Percentiles rank a stretch among this genome's conserved stretches.
phyloP scores from a whole-genome alignment of 30 jellyfish, hydroid and myxozoan genomes.

The Cassiopea andromeda region DNA sequence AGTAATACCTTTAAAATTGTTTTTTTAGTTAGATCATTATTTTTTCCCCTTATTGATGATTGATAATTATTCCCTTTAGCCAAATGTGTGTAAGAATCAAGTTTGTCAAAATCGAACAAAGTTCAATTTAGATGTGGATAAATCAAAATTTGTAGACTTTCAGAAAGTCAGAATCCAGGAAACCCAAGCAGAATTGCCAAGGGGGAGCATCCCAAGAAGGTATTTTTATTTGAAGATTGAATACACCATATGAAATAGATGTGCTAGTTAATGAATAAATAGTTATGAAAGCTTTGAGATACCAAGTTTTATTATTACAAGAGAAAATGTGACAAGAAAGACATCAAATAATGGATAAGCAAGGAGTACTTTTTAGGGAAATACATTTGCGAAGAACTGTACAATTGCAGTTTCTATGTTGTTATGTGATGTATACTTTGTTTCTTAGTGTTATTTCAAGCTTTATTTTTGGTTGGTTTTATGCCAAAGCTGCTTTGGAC shows the following conservation, averaged over 20 bases:
- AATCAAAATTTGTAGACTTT: constrained; percentile 98
- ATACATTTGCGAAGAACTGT: no score
- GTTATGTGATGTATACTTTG: no score
- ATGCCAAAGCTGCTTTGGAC: neutral
- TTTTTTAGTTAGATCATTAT: neutral
- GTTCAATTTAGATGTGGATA: constrained; percentile 91
- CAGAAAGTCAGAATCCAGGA: constrained; percentile 99
- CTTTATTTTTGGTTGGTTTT: neutral
- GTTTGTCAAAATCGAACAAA: constrained; percentile 95
- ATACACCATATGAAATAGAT: neutral
- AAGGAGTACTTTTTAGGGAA: no score
- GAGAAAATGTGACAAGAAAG: no score
- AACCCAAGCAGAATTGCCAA: constrained; percentile 99
- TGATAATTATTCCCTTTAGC: constrained; percentile 45
- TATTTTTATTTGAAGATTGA: neutral
- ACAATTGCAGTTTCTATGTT: no score
- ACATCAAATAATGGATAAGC: no score
- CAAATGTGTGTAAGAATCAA: constrained; percentile 94
- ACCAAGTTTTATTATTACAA: no score
- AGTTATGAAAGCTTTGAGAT: no score
- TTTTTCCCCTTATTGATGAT: neutral
- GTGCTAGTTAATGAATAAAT: no score
- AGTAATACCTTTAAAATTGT: no score
- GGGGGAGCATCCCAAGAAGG: constrained; percentile 99
- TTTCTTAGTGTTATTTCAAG: neutral